Conservation (phyloP, 2,113 vertebrate species). For the Dipodomys merriami region DNA sequence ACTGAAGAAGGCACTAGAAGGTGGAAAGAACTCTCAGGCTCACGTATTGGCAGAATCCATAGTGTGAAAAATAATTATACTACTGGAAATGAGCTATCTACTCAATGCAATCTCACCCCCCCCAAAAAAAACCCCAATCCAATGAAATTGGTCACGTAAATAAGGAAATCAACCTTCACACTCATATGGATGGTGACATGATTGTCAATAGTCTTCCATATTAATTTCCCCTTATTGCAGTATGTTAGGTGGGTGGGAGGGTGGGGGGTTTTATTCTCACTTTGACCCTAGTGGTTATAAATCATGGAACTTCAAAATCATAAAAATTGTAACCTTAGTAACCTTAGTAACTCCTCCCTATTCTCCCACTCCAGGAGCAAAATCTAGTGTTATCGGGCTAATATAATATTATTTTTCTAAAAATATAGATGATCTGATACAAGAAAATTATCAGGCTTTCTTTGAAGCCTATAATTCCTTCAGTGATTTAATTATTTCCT, state of each 20-base stretch:
- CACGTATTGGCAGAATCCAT: too few species aligned
- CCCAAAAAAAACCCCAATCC: too few species aligned
- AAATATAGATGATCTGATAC: slow-evolving; percentile 58
- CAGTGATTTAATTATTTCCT: slow-evolving; percentile 59
- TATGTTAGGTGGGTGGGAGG: not conserved
- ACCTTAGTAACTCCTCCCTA: slow-evolving; percentile 20
- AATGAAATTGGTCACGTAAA: too few species aligned
- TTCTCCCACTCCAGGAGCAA: not conserved
- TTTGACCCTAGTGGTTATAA: slow-evolving; percentile 50
- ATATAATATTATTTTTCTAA: slow-evolving; percentile 56
- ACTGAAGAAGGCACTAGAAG: too few species aligned
- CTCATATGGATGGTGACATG: too few species aligned
- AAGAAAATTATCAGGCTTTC: slow-evolving; percentile 33
- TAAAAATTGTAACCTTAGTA: slow-evolving; percentile 45
- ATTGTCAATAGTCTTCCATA: not conserved
- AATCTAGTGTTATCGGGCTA: slow-evolving; percentile 35
- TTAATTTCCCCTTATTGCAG: slow-evolving; percentile 17
- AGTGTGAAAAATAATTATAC: too few species aligned
- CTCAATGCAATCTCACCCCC: too few species aligned
- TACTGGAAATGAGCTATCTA: too few species aligned
- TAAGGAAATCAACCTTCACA: too few species aligned
- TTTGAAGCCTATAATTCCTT: slow-evolving; percentile 51
- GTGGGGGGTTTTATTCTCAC: not conserved
- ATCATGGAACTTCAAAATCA: slow-evolving; percentile 39
- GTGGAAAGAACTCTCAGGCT: too few species aligned